These are phyloP conservation scores for Lochmaea capreae DNA, from an alignment of 2,888 invertebrate species.

Conservation along the genomic window DNA sequence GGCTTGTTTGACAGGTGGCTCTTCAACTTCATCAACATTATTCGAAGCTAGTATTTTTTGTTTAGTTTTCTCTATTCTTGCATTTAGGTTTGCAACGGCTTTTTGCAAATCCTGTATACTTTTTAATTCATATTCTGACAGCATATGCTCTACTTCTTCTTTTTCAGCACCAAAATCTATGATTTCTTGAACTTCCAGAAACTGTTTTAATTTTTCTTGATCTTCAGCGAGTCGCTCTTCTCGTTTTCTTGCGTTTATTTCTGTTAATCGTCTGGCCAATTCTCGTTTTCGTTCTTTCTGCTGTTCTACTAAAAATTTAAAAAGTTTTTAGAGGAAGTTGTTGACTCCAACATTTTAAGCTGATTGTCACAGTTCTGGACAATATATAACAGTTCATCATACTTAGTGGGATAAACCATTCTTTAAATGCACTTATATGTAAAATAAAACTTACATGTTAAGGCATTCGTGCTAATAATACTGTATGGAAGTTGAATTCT, in stretches of 20 bases:
- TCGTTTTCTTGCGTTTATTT: conserved; percentile 89
- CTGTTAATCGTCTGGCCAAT: conserved; percentile 84
- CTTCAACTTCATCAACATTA: conserved; percentile 68
- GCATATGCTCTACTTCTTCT: conserved; percentile 71
- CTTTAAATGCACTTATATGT: too few species aligned
- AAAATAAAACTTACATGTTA: conserved; percentile 68
- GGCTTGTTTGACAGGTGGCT: conserved; percentile 63
- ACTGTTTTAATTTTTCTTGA: conserved; percentile 84
- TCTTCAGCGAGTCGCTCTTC: conserved; percentile 90
- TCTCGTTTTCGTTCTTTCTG: conserved; percentile 90
- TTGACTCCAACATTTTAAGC: too few species aligned
- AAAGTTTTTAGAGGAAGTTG: neutral
- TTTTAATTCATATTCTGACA: conserved; percentile 80
- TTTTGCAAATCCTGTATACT: conserved; percentile 85
- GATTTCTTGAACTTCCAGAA: conserved; percentile 80
- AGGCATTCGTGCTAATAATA: conserved; percentile 71
- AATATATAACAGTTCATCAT: too few species aligned
- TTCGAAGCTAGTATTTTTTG: conserved; percentile 79
- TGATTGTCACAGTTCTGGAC: too few species aligned
- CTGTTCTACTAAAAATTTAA: conserved; percentile 72
- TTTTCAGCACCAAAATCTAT: conserved; percentile 81
- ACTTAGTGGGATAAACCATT: too few species aligned
- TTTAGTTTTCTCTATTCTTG: conserved; percentile 80
- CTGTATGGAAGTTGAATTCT: conserved; percentile 89
- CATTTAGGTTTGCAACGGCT: conserved; percentile 75